Base-by-base conservation (phyloP, 2,113 vertebrate genomes). In the Pangasianodon gigas region DNA sequence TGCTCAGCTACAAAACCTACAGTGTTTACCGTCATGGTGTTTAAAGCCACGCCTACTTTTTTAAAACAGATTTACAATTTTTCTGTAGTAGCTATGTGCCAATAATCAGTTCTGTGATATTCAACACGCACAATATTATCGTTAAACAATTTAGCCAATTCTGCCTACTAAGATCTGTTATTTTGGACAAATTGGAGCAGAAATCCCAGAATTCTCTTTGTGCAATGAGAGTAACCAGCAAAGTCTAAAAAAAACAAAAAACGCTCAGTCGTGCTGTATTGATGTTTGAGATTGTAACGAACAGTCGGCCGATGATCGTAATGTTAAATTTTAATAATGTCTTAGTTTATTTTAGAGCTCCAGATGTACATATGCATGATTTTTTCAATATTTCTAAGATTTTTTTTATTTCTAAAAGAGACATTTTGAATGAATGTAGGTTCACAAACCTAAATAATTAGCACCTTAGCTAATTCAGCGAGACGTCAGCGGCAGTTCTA, bases 401-500 rank as follows among this genome's bases (percentile, higher is more conserved):
- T 8, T 21, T 51, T 48, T 24, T 74, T 37, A 18, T 6, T 32
- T 24, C 13, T 71, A 8, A 41, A 8, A 41, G 16, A 24, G 41
- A n/a, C 16, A 51, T 13, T 48, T 46, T 37, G 6, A 88, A 54
- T 11, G 19, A 82, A 54, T 37, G 3, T 41, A 52, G 44, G 77
- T 82, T 82, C 2, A 88, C 21, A 0, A 54, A 84, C 37, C 67
- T 58, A n/a, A 44, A 85, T 44, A 54, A 67, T 85, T 65, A 67
- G 88, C 81, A 74, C 67, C 67, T 75, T 75, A 60, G 88, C 81
- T 71, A 88, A 54, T 37, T 51, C 32, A n/a, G 79, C 29, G 44
- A 24, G 74, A 24, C 74, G 26, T 48, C n/a, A n/a, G 74, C 58
- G 6, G 11, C 51, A 26, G 18, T 54, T 54, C 51, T 26, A 14